These are phyloP conservation scores for Dasypogon diadema DNA, from an alignment of 2,888 invertebrate genomes.

Conservation along the genomic window DNA sequence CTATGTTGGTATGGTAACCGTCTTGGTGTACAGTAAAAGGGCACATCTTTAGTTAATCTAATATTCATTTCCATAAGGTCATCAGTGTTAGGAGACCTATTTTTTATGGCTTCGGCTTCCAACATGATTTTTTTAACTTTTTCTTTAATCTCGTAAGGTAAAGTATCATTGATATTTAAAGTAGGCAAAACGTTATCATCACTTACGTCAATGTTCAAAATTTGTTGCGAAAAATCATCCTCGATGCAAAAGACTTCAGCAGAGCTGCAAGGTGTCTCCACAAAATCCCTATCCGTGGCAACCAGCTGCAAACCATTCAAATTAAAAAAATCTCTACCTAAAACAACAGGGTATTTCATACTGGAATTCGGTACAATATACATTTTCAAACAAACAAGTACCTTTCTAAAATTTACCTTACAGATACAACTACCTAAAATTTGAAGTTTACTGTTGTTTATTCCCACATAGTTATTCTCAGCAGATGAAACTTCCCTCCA, in stretches of 20 bases:
- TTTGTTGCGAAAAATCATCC: background rate
- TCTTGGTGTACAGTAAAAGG: slow-evolving; percentile 52
- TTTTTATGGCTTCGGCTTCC: background rate
- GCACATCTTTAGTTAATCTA: background rate
- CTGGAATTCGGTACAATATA: slow-evolving; percentile 50
- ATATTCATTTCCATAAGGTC: background rate
- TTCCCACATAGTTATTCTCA: slow-evolving; percentile 51
- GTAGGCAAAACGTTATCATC: background rate
- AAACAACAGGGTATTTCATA: slow-evolving; percentile 51
- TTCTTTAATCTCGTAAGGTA: background rate
- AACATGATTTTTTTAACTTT: background rate
- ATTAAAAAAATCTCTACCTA: slow-evolving; percentile 53
- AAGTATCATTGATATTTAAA: background rate
- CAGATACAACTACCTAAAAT: slow-evolving; percentile 47
- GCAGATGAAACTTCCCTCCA: slow-evolving; percentile 7
- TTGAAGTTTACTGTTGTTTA: slow-evolving; percentile 50
- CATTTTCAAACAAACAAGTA: slow-evolving; percentile 39
- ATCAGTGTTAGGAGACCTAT: background rate
- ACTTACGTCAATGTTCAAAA: background rate
- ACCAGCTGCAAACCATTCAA: background rate
- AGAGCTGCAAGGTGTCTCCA: background rate
- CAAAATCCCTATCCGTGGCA: background rate
- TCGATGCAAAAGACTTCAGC: background rate
- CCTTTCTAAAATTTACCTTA: slow-evolving; percentile 37
- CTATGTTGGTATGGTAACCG: slow-evolving; percentile 51